Percentiles rank a stretch among this genome's conserved stretches.
These are phyloP conservation scores for Neosilurus hyrtlii DNA, from an alignment of 2,797 vertebrate species.

Conservation along the genomic window DNA sequence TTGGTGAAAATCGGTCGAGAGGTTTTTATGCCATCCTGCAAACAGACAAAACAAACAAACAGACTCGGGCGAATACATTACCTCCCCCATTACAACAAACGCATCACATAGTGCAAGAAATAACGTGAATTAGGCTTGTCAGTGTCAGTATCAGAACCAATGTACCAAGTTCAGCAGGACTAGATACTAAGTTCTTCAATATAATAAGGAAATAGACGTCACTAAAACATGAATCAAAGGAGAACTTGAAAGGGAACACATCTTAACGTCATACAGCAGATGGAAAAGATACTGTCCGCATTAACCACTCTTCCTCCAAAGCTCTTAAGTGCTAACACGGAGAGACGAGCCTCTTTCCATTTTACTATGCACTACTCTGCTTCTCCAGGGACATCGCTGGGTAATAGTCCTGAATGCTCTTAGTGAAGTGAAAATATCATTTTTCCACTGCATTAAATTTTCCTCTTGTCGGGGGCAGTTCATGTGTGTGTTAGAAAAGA, in stretches of 20 bases:
- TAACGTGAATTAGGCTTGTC: not conserved
- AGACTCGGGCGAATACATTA: too few relatives aligned
- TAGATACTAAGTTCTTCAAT: not conserved
- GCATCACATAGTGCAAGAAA: not conserved
- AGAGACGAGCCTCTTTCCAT: not conserved
- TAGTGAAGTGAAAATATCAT: not conserved
- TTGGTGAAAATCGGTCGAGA: too few relatives aligned
- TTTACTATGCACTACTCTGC: slow-evolving; percentile 6
- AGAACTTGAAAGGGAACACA: not conserved
- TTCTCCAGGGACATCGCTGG: not conserved
- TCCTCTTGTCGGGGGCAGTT: not conserved
- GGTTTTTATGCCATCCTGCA: too few relatives aligned
- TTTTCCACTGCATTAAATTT: not conserved
- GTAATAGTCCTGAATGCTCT: slow-evolving; percentile 7
- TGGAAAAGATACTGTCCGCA: not conserved
- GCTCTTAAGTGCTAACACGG: slow-evolving; percentile 14
- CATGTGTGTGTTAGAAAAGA: not conserved
- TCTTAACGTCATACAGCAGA: not conserved
- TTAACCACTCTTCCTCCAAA: slow-evolving; percentile 13
- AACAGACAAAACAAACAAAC: too few relatives aligned
- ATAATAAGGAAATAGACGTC: not conserved
- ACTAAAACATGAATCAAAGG: not conserved
- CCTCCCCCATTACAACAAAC: not conserved
- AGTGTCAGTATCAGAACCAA: not conserved
- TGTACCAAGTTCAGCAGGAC: not conserved